phyloP scores from a whole-genome alignment of 2,888 invertebrate species.

The Hetaerina titia region DNA sequence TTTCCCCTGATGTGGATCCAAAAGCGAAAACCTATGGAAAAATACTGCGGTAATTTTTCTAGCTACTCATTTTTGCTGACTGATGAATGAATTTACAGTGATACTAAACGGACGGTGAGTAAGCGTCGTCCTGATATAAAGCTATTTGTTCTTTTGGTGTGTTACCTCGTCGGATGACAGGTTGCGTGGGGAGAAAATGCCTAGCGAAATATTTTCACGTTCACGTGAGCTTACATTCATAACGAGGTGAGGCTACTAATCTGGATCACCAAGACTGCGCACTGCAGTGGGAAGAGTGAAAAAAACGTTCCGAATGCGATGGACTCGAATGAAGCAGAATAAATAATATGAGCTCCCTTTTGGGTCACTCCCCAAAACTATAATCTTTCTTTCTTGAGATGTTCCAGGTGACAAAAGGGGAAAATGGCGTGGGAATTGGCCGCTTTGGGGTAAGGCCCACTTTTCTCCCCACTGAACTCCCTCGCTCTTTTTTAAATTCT shows the following conservation, averaged over 20 bases:
- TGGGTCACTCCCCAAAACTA: not conserved
- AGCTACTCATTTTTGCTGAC: not conserved
- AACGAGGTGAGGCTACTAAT: not conserved
- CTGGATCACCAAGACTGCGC: not conserved
- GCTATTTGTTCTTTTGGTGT: not conserved
- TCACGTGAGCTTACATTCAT: not conserved
- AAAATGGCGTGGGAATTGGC: not conserved
- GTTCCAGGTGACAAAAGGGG: not conserved
- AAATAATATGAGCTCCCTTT: not conserved
- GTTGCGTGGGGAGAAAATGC: not conserved
- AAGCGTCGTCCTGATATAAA: constrained; percentile 10
- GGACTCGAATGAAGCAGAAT: not conserved
- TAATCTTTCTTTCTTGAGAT: not conserved
- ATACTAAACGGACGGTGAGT: constrained; percentile 60
- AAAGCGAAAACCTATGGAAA: not conserved
- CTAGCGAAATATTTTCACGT: not conserved
- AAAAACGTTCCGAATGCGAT: not conserved
- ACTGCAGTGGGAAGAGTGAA: not conserved
- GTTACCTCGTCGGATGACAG: not conserved
- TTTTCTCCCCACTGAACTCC: not conserved
- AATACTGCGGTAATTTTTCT: not conserved
- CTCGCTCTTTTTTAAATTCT: not conserved
- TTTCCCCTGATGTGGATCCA: not conserved
- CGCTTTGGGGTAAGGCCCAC: not conserved
- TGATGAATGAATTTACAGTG: not conserved